Conservation (phyloP, 1,140 invertebrate genomes). For the Matsumurasca onukii region DNA sequence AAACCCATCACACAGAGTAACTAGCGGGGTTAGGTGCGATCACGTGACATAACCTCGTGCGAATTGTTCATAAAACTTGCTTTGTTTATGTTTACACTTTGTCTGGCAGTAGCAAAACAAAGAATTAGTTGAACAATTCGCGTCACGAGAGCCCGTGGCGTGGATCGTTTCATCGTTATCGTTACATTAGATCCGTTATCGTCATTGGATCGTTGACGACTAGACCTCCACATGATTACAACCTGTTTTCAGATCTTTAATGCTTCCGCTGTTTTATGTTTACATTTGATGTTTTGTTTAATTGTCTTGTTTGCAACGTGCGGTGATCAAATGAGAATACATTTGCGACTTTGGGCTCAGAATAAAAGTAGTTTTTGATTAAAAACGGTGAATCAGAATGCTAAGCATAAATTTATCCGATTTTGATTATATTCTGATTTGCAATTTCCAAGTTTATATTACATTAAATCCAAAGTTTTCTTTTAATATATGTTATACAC, state of each 20-base stretch:
- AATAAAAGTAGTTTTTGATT: no score
- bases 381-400: no score
- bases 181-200: neutral
- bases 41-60: neutral
- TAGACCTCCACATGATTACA: constrained; percentile 2
- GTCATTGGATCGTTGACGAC: constrained; percentile 5
- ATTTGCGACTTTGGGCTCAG: no score
- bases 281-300: neutral
- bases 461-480: no score
- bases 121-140: neutral
- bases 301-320: neutral
- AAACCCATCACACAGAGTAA: neutral
- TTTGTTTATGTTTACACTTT: constrained; percentile 23
- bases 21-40: constrained; percentile 11
- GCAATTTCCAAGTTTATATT: no score
- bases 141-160: neutral
- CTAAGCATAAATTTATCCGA: no score
- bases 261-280: constrained; percentile 8
- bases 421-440: no score
- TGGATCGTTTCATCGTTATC: neutral
- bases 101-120: constrained; percentile 10
- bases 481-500: no score
- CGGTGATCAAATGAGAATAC: no score
- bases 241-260: neutral
- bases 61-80: no score